These are phyloP conservation scores for Campylomormyrus numenius DNA, from an alignment of 2,113 vertebrate genomes.

Conservation along the genomic window DNA sequence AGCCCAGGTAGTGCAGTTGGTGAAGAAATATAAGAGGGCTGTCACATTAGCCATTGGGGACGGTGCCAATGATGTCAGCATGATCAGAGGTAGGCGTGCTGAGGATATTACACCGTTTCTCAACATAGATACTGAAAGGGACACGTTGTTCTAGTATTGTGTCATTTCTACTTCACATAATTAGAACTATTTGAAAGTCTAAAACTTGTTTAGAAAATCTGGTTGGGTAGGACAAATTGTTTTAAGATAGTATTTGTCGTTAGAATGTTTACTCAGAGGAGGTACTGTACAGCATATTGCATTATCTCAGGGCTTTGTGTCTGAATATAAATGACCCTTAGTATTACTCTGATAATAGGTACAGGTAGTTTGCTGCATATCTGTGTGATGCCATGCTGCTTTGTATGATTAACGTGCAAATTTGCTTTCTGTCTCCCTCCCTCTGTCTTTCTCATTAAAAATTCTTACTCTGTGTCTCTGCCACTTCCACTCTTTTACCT, in stretches of 20 bases:
- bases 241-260: not conserved
- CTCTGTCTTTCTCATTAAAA: not conserved
- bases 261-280: not conserved
- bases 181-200: not conserved
- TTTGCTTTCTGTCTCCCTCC: not conserved
- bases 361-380: not conserved
- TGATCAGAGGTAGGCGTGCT: constrained; percentile 84
- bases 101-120: not conserved
- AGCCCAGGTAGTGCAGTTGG: constrained; percentile 88
- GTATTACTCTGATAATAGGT: not conserved
- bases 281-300: not conserved
- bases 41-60: constrained; percentile 91
- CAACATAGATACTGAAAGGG: not conserved
- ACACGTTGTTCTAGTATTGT: not conserved
- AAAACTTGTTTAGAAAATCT: not conserved
- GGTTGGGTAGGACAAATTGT: not conserved
- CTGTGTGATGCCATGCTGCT: not conserved
- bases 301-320: not conserved
- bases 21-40: constrained; percentile 83
- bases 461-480: not conserved
- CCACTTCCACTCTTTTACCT: not conserved
- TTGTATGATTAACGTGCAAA: not conserved
- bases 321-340: not conserved
- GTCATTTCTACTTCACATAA: not conserved
- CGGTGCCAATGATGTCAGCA: constrained; percentile 89